phyloP scores from a whole-genome alignment of 2,113 vertebrate genomes.

The Plotosus lineatus region DNA sequence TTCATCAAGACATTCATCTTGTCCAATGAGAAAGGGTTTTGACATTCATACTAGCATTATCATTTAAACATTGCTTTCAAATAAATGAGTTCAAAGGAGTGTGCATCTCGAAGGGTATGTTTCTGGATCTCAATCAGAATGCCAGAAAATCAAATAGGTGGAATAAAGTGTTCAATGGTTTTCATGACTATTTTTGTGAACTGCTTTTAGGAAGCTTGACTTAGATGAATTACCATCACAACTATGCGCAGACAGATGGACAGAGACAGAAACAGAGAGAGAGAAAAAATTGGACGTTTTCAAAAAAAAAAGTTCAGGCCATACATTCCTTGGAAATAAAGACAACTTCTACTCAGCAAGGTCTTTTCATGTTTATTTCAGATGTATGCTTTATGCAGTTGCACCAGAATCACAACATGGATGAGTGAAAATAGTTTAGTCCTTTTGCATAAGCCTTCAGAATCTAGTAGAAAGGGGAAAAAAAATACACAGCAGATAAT shows the following conservation, averaged over 20 bases:
- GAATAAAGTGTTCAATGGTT: not conserved
- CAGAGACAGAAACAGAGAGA: too few species aligned
- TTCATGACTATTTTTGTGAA: not conserved
- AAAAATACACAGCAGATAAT: not conserved
- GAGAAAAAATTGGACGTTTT: too few species aligned
- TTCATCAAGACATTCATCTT: too few species aligned
- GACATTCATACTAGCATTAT: too few species aligned
- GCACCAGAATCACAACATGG: constrained; percentile 9
- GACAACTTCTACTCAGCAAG: not conserved
- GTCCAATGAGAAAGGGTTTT: too few species aligned
- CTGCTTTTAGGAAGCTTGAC: not conserved
- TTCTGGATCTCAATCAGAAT: too few species aligned
- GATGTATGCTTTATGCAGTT: not conserved
- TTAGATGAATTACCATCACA: not conserved
- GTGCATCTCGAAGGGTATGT: too few species aligned
- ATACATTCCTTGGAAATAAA: not conserved
- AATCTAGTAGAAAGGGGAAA: not conserved
- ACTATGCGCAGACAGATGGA: not conserved
- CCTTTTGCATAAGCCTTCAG: not conserved
- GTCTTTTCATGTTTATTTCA: constrained; percentile 14
- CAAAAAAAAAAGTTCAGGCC: not conserved
- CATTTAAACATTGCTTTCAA: too few species aligned
- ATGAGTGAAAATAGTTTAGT: constrained; percentile 11
- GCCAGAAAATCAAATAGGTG: too few species aligned
- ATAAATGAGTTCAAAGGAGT: too few species aligned